A percentile compares a stretch with the other conserved stretches of the same genome.
Conservation (phyloP, 1,140 invertebrate species). For the Habropoda laboriosa region DNA sequence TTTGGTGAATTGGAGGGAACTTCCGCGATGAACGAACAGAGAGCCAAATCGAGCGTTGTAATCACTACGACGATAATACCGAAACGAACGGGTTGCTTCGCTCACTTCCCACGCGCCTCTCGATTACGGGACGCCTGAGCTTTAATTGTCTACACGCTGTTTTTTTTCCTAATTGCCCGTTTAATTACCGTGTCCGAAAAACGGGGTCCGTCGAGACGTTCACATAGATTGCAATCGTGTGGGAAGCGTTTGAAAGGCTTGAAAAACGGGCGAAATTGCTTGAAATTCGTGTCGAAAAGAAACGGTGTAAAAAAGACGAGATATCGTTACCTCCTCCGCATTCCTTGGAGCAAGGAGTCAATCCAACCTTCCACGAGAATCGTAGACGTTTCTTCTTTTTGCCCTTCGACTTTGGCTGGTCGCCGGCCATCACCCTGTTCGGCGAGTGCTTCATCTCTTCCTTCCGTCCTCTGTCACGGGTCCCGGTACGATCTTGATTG, state of each 20-base stretch:
- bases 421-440: conserved; percentile 81
- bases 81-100: conserved; percentile 51
- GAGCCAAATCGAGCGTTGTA: conserved; percentile 23
- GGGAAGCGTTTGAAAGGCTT: conserved; percentile 17
- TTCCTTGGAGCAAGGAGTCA: conserved; percentile 89
- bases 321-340: conserved; percentile 89
- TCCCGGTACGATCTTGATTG: conserved; percentile 21
- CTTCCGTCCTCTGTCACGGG: conserved; percentile 47
- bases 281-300: no score
- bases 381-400: conserved; percentile 83
- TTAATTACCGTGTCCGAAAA: conserved; percentile 38
- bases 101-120: conserved; percentile 64
- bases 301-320: not conserved
- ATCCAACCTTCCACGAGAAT: conserved; percentile 91
- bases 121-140: conserved; percentile 38
- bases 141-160: conserved; percentile 52
- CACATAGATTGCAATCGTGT: not conserved
- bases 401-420: conserved; percentile 73
- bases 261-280: no score
- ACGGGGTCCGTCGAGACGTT: not conserved
- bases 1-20: conserved; percentile 38
- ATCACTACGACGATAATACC: conserved; percentile 44
- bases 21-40: conserved; percentile 17
- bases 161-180: conserved; percentile 42
- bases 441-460: conserved; percentile 68